phyloP scores from a whole-genome alignment of 2,797 vertebrate species.

The Helicolenus hilgendorfi region DNA sequence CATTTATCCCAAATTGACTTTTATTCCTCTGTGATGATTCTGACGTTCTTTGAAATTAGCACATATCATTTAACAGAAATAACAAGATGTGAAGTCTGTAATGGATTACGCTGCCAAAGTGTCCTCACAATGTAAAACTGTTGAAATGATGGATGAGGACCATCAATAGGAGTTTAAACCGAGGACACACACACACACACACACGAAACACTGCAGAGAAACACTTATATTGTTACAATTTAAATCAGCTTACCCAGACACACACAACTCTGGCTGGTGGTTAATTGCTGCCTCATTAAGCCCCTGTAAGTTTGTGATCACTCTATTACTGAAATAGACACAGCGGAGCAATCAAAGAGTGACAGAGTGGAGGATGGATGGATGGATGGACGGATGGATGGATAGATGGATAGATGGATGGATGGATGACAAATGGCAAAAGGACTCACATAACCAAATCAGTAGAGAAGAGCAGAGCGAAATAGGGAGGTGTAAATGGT shows the following conservation, averaged over 20 bases:
- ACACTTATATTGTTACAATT: background rate
- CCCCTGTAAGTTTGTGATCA: conserved; percentile 43
- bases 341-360: conserved; percentile 43
- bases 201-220: background rate
- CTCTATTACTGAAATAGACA: conserved; percentile 55
- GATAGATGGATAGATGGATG: background rate
- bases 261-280: conserved; percentile 31
- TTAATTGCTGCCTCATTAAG: conserved; percentile 66
- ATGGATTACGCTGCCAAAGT: conserved; percentile 23
- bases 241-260: conserved; percentile 16
- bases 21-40: background rate
- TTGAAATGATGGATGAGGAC: conserved; percentile 48
- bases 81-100: conserved; percentile 25
- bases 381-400: background rate
- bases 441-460: conserved; percentile 6
- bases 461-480: background rate
- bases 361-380: conserved; percentile 6
- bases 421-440: conserved; percentile 1
- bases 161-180: background rate
- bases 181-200: background rate
- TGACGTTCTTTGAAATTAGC: conserved; percentile 17
- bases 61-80: conserved; percentile 15
- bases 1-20: background rate
- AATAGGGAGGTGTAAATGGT: conserved; percentile 4
- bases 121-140: conserved; percentile 16